phyloP scores from a whole-genome alignment of 1,140 invertebrate species.

The Drosophila santomea region DNA sequence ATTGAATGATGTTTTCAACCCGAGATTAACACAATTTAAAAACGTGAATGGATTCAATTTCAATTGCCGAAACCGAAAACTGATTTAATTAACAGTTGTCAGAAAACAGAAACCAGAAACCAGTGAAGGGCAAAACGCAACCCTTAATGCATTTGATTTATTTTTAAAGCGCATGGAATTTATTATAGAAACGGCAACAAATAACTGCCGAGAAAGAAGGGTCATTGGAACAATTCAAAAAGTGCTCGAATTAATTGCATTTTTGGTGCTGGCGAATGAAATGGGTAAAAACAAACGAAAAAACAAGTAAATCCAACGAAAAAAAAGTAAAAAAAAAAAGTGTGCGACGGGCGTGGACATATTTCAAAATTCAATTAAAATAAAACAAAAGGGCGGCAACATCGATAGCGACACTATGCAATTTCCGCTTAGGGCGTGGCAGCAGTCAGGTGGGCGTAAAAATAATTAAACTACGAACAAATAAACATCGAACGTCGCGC shows the following conservation, averaged over 20 bases:
- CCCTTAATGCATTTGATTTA: conserved; percentile 72
- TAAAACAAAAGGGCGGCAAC: conserved; percentile 65
- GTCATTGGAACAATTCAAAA: conserved; percentile 67
- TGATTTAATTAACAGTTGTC: conserved; percentile 69
- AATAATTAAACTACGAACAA: conserved; percentile 70
- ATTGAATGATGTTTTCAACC: conserved; percentile 9
- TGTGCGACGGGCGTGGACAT: conserved; percentile 44
- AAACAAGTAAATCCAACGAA: conserved; percentile 2
- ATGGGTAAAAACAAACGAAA: conserved; percentile 26
- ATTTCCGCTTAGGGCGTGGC: conserved; percentile 72
- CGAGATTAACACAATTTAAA: conserved; percentile 35
- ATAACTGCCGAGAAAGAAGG: conserved; percentile 20
- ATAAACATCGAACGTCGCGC: conserved; percentile 53
- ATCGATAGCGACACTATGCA: conserved; percentile 70
- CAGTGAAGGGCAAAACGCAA: neutral
- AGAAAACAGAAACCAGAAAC: neutral
- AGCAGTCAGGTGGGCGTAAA: conserved; percentile 69
- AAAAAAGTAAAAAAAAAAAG: conserved; percentile 19
- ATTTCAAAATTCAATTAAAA: conserved; percentile 83
- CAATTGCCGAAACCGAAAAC: conserved; percentile 24
- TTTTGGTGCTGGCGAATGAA: conserved; percentile 47
- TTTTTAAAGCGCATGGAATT: conserved; percentile 57
- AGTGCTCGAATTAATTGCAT: conserved; percentile 79
- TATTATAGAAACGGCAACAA: conserved; percentile 59
- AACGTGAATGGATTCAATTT: conserved; percentile 20